These are phyloP conservation scores for Cotesia vestalis DNA, from an alignment of 1,140 invertebrate species.

Conservation along the genomic window DNA sequence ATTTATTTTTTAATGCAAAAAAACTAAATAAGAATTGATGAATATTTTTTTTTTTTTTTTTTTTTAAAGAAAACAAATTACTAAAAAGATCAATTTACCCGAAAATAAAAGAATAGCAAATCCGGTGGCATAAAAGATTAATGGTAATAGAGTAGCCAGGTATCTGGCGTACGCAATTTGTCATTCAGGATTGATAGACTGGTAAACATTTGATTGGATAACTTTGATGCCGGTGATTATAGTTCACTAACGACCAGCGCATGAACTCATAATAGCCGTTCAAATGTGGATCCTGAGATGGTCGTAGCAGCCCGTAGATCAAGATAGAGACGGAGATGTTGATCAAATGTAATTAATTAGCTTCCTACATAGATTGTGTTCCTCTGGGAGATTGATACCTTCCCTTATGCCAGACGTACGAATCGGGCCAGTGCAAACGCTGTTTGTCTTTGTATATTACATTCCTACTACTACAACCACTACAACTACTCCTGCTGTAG, in stretches of 20 bases:
- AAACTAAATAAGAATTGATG: no score
- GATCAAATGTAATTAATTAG: conserved; percentile 33
- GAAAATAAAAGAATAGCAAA: no score
- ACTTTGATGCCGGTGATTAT: conserved; percentile 4
- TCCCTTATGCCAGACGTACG: not conserved
- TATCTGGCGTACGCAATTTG: not conserved
- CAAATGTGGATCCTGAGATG: conserved; percentile 8
- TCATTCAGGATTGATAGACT: conserved; percentile 20
- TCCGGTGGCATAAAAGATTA: conserved; percentile 5
- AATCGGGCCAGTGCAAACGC: conserved; percentile 4
- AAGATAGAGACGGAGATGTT: conserved; percentile 13
- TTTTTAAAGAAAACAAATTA: no score
- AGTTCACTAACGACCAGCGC: not conserved
- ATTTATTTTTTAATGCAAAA: no score
- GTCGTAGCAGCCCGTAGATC: not conserved
- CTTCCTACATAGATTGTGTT: conserved; percentile 15
- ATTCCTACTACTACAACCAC: not conserved
- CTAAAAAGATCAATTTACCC: no score
- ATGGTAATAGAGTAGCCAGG: not conserved
- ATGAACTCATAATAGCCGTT: conserved; percentile 18
- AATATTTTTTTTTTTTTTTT: no score
- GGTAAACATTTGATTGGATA: conserved; percentile 19
- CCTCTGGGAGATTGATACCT: conserved; percentile 31
- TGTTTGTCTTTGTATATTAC: conserved; percentile 24
- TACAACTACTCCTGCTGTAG: no score